Percentiles rank a stretch among this genome's conserved stretches.
phyloP scores from a whole-genome alignment of 2,888 invertebrate species.

The Diadromus collaris region DNA sequence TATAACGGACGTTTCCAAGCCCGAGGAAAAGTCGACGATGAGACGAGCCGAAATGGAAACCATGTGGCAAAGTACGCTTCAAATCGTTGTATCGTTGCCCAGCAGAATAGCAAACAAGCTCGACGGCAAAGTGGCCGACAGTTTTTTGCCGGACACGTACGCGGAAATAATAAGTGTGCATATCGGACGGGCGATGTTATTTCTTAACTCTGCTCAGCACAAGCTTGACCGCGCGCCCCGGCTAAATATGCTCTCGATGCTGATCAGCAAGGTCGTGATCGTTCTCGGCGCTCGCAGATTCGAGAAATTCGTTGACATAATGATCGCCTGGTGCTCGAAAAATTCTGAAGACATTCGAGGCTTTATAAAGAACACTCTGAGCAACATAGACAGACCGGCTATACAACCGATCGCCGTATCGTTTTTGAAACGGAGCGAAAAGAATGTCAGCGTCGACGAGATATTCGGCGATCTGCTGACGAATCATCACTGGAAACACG shows the following conservation, averaged over 20 bases:
- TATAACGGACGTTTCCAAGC: constrained; percentile 78
- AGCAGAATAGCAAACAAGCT: constrained; percentile 86
- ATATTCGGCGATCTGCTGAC: constrained; percentile 80
- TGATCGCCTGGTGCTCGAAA: constrained; percentile 81
- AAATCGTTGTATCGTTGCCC: constrained; percentile 86
- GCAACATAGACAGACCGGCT: constrained; percentile 82
- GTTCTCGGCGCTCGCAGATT: constrained; percentile 82
- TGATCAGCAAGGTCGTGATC: constrained; percentile 84
- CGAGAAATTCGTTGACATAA: constrained; percentile 81
- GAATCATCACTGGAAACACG: constrained; percentile 83
- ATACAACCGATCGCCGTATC: constrained; percentile 83
- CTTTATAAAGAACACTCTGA: constrained; percentile 81
- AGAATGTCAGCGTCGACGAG: constrained; percentile 77
- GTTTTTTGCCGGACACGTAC: constrained; percentile 83
- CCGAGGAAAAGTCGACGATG: constrained; percentile 62
- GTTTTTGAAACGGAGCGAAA: constrained; percentile 81
- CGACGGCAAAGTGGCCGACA: constrained; percentile 81
- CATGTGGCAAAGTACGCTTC: constrained; percentile 82
- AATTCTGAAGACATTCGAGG: constrained; percentile 65
- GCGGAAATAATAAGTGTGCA: constrained; percentile 84
- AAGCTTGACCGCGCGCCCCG: constrained; percentile 77
- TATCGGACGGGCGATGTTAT: constrained; percentile 83
- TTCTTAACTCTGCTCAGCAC: constrained; percentile 81
- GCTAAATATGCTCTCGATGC: constrained; percentile 80
- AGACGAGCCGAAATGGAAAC: constrained; percentile 70